Conservation (phyloP, 2,797 vertebrate species). For the Microcaecilia unicolor region DNA sequence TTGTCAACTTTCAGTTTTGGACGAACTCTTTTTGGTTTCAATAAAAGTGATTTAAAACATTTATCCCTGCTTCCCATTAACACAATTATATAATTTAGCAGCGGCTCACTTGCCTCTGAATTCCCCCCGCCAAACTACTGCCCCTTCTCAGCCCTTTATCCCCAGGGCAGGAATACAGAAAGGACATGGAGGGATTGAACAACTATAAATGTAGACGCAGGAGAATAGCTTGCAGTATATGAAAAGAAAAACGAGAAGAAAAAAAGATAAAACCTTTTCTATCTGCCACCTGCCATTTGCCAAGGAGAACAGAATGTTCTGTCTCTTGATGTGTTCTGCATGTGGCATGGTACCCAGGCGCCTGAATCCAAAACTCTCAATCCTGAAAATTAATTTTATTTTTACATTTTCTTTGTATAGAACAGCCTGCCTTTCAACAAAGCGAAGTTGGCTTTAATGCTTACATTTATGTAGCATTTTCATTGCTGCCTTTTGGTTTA, state of each 20-base stretch:
- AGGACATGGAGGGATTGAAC: too few relatives aligned
- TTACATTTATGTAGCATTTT: background rate
- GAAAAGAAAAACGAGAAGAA: constrained; percentile 6
- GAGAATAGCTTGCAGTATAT: constrained; percentile 18
- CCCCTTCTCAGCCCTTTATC: too few relatives aligned
- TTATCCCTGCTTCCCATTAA: too few relatives aligned
- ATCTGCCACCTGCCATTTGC: constrained; percentile 15
- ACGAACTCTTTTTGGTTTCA: too few relatives aligned
- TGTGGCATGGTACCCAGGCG: background rate
- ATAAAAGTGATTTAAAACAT: too few relatives aligned
- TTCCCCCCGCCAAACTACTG: too few relatives aligned
- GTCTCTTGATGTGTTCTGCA: too few relatives aligned
- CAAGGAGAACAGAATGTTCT: constrained; percentile 9
- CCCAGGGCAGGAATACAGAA: too few relatives aligned
- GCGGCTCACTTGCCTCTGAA: constrained; percentile 24
- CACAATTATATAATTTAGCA: constrained; percentile 29
- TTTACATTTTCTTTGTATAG: background rate
- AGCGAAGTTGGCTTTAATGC: too few relatives aligned
- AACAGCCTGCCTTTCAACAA: background rate
- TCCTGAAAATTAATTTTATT: background rate
- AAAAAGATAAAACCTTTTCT: background rate
- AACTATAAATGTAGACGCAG: constrained; percentile 13
- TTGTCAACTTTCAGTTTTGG: too few relatives aligned
- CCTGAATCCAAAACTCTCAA: too few relatives aligned
- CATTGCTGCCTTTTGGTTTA: constrained; percentile 2